Evolutionary conservation across 1,140 invertebrate genomes (phyloP).

Genomic region (Hormaphis cornu): DNA sequence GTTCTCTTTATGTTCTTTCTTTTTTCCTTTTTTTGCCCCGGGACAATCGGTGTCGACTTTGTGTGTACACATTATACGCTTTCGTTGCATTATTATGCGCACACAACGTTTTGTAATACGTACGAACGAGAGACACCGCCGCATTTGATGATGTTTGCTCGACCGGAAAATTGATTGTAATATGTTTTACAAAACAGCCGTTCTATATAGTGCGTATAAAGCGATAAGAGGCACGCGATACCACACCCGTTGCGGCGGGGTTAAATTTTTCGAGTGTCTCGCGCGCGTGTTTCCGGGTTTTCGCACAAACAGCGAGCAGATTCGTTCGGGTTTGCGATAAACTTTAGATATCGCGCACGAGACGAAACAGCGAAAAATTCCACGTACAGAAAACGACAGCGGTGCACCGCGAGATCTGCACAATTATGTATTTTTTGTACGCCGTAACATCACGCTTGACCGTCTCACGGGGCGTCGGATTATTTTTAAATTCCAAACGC

Average conservation of each 20-base stretch:
- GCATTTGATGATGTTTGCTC: constrained; percentile 6
- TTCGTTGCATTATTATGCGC: too few relatives aligned
- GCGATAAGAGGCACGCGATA: too few relatives aligned
- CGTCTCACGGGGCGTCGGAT: too few relatives aligned
- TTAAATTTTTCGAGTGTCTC: too few relatives aligned
- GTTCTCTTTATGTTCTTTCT: not conserved
- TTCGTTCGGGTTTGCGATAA: too few relatives aligned
- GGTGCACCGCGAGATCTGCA: not conserved
- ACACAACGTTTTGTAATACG: not conserved
- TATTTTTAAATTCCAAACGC: too few relatives aligned
- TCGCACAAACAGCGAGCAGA: too few relatives aligned
- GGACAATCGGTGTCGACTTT: constrained; percentile 15
- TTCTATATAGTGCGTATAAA: not conserved
- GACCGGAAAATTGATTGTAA: constrained; percentile 25
- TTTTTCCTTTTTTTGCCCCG: constrained; percentile 1
- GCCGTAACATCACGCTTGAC: too few relatives aligned
- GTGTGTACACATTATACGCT: not conserved
- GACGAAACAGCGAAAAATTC: too few relatives aligned
- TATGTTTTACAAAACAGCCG: not conserved
- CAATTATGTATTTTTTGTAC: not conserved
- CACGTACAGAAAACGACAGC: not conserved
- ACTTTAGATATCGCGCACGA: too few relatives aligned
- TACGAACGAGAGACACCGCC: not conserved
- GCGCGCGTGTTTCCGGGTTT: too few relatives aligned
- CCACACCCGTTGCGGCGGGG: too few relatives aligned